Percentiles rank a stretch among this genome's conserved stretches.
Evolutionary conservation across 1,140 invertebrate genomes (phyloP).

Genomic region (Galleria mellonella): DNA sequence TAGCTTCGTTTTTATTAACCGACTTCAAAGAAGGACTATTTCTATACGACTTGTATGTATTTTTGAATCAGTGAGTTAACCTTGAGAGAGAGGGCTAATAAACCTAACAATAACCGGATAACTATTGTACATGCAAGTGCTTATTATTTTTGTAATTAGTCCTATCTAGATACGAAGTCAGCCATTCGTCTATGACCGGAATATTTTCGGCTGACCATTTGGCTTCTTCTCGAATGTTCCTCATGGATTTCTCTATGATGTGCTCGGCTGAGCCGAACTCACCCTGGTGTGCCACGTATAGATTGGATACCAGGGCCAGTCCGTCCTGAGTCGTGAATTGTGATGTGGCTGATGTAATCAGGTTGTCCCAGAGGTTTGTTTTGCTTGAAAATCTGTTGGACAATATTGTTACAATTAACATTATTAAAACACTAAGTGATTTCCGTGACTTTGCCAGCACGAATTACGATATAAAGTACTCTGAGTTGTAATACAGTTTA

Average conservation of each 20-base stretch:
- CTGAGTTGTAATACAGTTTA: too few species aligned
- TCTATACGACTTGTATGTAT: too few species aligned
- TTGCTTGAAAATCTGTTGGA: slow-evolving; percentile 79
- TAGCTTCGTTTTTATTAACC: too few species aligned
- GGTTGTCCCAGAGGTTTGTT: slow-evolving; percentile 81
- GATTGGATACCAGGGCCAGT: slow-evolving; percentile 77
- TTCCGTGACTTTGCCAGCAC: too few species aligned
- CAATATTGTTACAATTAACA: not conserved
- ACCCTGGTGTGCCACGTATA: slow-evolving; percentile 75
- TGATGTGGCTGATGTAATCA: slow-evolving; percentile 81
- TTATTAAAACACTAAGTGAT: too few species aligned
- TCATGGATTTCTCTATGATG: slow-evolving; percentile 79
- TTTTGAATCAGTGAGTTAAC: too few species aligned
- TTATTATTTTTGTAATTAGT: slow-evolving; percentile 23
- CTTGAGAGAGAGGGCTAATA: too few species aligned
- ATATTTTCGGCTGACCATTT: slow-evolving; percentile 82
- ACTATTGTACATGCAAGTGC: too few species aligned
- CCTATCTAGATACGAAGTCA: slow-evolving; percentile 73
- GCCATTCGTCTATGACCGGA: slow-evolving; percentile 81
- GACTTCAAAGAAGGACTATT: too few species aligned
- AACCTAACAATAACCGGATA: too few species aligned
- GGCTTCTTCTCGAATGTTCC: slow-evolving; percentile 80
- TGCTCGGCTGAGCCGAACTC: slow-evolving; percentile 80
- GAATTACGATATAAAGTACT: too few species aligned
- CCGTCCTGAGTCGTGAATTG: slow-evolving; percentile 83